Conservation (phyloP, 2,113 vertebrate species). For the Leiothrix lutea region DNA sequence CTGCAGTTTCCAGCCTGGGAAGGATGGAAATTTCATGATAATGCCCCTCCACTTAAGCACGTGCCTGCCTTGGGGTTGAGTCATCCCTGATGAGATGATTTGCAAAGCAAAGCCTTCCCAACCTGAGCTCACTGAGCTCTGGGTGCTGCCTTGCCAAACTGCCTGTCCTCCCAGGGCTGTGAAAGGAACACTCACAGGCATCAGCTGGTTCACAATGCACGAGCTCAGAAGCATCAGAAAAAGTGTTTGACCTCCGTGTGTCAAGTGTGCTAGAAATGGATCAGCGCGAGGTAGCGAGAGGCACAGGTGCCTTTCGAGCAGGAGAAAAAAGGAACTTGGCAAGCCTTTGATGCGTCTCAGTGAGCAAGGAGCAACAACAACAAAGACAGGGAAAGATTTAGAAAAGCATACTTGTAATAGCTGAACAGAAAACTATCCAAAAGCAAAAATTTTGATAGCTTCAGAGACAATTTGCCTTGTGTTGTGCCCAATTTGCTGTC, state of each 20-base stretch:
- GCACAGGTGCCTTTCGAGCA: neutral
- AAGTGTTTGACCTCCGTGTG: neutral
- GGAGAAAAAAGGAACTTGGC: neutral
- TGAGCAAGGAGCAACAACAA: neutral
- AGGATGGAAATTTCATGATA: neutral
- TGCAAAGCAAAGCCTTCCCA: neutral
- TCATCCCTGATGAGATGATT: neutral
- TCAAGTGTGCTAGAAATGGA: neutral
- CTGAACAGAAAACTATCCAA: neutral
- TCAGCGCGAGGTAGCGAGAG: neutral
- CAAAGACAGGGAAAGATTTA: neutral
- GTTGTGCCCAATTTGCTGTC: neutral
- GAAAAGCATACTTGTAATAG: neutral
- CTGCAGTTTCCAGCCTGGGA: neutral
- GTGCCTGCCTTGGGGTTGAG: neutral
- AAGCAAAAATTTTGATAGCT: neutral
- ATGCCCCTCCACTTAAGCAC: neutral
- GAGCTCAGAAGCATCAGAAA: neutral
- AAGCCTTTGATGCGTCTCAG: neutral
- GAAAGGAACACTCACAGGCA: neutral
- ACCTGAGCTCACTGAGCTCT: neutral
- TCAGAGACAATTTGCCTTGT: neutral
- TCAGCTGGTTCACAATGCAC: neutral
- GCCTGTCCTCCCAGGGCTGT: neutral
- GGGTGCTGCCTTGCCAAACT: neutral